Conservation (phyloP, 2,888 invertebrate species). For the Tinea pellionella region DNA sequence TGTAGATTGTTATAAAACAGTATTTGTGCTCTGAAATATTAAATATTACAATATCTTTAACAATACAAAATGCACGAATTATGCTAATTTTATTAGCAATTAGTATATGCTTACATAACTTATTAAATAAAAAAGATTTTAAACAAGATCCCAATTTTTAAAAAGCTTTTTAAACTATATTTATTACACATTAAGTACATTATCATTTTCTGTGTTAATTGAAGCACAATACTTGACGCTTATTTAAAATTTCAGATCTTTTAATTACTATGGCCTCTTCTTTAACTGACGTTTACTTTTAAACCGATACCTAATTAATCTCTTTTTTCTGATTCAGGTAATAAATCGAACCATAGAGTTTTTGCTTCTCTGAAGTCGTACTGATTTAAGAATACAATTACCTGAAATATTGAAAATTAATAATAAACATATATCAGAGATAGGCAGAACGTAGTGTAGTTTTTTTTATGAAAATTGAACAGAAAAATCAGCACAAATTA, state of each 20-base stretch:
- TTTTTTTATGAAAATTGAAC: no score
- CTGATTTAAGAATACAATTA: conserved; percentile 73
- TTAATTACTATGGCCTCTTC: neutral
- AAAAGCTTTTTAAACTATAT: no score
- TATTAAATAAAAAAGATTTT: neutral
- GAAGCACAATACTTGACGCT: no score
- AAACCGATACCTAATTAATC: conserved; percentile 30
- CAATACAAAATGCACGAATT: neutral
- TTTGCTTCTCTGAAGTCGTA: conserved; percentile 75
- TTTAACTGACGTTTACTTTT: neutral
- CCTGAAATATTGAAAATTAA: conserved; percentile 48
- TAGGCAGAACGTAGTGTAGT: neutral
- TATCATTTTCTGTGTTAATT: no score
- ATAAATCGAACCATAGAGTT: conserved; percentile 80
- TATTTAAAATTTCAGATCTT: neutral
- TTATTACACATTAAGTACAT: no score
- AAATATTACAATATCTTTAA: neutral
- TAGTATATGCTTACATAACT: neutral
- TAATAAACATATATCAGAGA: neutral
- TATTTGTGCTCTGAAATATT: no score
- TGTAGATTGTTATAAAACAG: no score
- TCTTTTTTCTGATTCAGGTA: conserved; percentile 62
- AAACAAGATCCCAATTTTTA: no score
- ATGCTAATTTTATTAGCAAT: neutral
- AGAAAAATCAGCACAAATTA: no score